Evolutionary conservation across 2,888 invertebrate genomes (phyloP).

Genomic region (Boloria euphrosyne): DNA sequence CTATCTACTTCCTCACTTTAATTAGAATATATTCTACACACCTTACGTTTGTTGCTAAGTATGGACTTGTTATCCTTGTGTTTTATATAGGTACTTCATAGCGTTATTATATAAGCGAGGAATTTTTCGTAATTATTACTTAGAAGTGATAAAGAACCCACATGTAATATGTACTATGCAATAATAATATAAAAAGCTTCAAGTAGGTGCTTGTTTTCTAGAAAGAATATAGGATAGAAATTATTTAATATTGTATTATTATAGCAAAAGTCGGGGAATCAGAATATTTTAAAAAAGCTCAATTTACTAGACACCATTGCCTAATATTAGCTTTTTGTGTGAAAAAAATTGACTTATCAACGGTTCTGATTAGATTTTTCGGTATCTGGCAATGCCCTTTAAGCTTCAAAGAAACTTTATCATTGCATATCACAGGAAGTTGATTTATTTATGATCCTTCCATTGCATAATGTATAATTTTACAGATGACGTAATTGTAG

Average conservation of each 20-base stretch:
- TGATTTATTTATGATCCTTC: conserved; percentile 43
- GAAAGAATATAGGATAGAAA: not conserved
- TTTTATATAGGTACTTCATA: no score
- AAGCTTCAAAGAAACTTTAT: conserved; percentile 60
- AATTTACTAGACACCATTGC: conserved; percentile 12
- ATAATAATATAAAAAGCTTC: no score
- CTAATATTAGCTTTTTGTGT: conserved; percentile 44
- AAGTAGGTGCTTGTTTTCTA: no score
- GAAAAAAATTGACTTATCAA: conserved; percentile 54
- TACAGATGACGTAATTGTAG: conserved; percentile 20
- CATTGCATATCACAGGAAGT: conserved; percentile 63
- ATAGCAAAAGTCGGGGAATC: not conserved
- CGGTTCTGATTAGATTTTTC: conserved; percentile 60
- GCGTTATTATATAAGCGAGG: no score
- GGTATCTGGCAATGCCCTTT: conserved; percentile 77
- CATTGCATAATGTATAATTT: conserved; percentile 27
- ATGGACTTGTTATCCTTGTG: conserved; percentile 13
- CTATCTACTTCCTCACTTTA: conserved; percentile 56
- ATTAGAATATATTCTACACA: conserved; percentile 48
- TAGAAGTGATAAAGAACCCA: no score
- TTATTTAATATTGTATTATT: not conserved
- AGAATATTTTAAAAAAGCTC: conserved; percentile 8
- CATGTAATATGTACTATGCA: no score
- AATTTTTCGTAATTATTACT: no score
- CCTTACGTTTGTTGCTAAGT: conserved; percentile 41